These are phyloP conservation scores for Chaetogeoica ovagalla DNA, from an alignment of 2,888 invertebrate genomes.

Conservation along the genomic window DNA sequence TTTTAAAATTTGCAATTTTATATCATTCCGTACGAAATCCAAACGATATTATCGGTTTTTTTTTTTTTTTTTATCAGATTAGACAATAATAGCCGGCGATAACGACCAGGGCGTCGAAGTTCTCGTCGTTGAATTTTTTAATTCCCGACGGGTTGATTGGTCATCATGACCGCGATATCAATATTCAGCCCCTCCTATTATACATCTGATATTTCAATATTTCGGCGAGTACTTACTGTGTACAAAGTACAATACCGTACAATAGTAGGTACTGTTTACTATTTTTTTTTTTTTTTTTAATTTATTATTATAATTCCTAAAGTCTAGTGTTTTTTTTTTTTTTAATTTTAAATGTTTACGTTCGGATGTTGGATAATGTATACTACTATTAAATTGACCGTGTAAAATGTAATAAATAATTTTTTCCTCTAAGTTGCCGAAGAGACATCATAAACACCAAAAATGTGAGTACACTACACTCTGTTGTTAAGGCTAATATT, in stretches of 20 bases:
- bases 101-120: no score
- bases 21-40: no score
- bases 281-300: background rate
- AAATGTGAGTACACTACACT: slow-evolving; percentile 30
- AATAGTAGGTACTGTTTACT: background rate
- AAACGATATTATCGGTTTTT: no score
- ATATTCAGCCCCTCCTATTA: slow-evolving; percentile 33
- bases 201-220: no score
- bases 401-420: background rate
- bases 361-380: background rate
- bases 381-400: background rate
- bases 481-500: background rate
- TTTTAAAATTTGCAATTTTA: no score
- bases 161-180: slow-evolving; percentile 20
- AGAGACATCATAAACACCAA: slow-evolving; percentile 35
- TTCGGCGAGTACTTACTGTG: background rate
- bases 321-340: slow-evolving; percentile 13
- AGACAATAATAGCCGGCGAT: no score
- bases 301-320: background rate
- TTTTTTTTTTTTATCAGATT: no score
- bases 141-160: slow-evolving; percentile 20
- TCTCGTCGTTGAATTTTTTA: no score
- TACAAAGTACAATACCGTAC: background rate
- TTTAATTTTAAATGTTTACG: slow-evolving; percentile 13
- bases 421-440: slow-evolving; percentile 4